Evolutionary conservation across 2,797 vertebrate genomes (phyloP).

Genomic region (Hyperoplus immaculatus): DNA sequence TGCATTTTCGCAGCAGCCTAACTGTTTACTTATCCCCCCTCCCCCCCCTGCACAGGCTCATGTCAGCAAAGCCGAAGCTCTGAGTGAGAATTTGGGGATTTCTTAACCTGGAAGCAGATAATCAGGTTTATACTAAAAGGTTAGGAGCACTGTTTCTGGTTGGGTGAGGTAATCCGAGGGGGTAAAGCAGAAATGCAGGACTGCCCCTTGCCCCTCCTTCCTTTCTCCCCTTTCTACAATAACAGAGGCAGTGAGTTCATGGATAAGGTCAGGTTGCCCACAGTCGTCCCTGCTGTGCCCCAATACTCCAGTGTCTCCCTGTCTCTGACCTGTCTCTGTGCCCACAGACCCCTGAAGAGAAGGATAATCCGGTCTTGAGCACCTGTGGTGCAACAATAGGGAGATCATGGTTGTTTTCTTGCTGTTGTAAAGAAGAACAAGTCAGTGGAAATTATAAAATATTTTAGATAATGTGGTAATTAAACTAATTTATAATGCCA

Average conservation of each 20-base stretch:
- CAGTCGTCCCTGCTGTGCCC: conserved; percentile 76
- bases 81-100: conserved; percentile 51
- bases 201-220: conserved; percentile 34
- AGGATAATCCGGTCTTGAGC: conserved; percentile 73
- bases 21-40: conserved; percentile 47
- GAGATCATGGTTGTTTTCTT: conserved; percentile 63
- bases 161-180: conserved; percentile 74
- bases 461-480: background rate
- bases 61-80: conserved; percentile 54
- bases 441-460: conserved; percentile 19
- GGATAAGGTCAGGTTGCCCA: conserved; percentile 79
- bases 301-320: conserved; percentile 79
- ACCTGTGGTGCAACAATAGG: conserved; percentile 67
- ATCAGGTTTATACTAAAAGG: conserved; percentile 67
- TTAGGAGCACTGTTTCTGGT: conserved; percentile 61
- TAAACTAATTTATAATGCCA: background rate
- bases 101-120: conserved; percentile 64
- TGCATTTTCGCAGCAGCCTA: conserved; percentile 31
- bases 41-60: conserved; percentile 39
- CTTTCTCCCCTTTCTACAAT: conserved; percentile 69
- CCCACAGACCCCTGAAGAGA: conserved; percentile 65
- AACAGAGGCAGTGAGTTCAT: conserved; percentile 82
- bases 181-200: conserved; percentile 64
- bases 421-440: conserved; percentile 47
- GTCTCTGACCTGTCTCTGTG: conserved; percentile 77